Evolutionary conservation across 1,140 invertebrate genomes (phyloP).

Genomic region (Sitobion miscanthi): DNA sequence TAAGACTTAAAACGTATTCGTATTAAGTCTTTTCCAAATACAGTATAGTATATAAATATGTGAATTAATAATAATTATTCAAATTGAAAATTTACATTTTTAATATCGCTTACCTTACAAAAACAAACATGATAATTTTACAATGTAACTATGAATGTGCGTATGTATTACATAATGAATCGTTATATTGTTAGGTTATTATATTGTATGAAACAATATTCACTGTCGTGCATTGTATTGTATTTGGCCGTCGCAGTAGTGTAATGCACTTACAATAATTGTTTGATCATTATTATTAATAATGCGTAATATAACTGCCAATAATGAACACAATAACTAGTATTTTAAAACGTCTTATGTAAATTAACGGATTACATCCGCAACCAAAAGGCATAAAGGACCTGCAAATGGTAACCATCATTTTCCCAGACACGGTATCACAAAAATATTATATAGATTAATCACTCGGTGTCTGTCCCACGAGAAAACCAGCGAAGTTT

Average conservation of each 20-base stretch:
- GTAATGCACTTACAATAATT: neutral
- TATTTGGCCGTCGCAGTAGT: neutral
- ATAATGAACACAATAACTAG: constrained; percentile 2
- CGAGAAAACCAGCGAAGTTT: neutral
- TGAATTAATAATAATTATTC: no score
- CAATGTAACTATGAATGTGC: no score
- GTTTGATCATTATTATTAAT: neutral
- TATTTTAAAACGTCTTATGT: neutral
- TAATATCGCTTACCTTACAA: neutral
- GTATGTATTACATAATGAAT: no score
- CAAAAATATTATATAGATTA: constrained; percentile 13
- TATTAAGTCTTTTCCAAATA: no score
- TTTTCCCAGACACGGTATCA: neutral
- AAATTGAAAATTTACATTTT: no score
- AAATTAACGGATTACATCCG: neutral
- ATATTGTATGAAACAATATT: neutral
- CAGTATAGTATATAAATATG: no score
- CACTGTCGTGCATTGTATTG: neutral
- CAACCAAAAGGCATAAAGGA: neutral
- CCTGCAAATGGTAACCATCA: neutral
- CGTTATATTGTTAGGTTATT: no score
- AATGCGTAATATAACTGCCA: neutral
- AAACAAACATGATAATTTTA: no score
- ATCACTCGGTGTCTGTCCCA: neutral
- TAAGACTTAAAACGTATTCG: no score